Evolutionary conservation across 2,888 invertebrate genomes (phyloP).

Genomic region (Heliconius sara): DNA sequence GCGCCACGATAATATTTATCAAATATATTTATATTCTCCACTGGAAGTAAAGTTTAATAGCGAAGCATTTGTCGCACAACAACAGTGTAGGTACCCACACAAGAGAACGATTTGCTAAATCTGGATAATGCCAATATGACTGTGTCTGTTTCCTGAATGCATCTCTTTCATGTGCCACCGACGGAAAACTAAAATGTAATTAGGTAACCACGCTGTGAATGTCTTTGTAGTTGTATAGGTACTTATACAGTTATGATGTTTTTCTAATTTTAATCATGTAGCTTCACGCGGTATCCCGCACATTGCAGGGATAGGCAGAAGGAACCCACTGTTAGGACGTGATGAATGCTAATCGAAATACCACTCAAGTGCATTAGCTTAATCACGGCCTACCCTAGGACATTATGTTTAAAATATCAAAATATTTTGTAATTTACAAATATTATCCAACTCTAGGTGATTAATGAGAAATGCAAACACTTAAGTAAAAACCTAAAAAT

Average conservation of each 20-base stretch:
- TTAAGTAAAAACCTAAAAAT: too few relatives aligned
- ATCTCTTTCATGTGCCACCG: constrained; percentile 55
- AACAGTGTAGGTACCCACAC: constrained; percentile 42
- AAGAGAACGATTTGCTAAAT: constrained; percentile 66
- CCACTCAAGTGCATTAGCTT: too few relatives aligned
- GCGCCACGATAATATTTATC: not conserved
- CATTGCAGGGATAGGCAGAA: too few relatives aligned
- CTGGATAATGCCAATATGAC: constrained; percentile 58
- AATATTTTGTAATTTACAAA: too few relatives aligned
- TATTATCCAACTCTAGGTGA: too few relatives aligned
- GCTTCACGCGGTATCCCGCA: too few relatives aligned
- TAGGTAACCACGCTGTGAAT: constrained; percentile 13
- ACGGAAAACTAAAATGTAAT: constrained; percentile 18
- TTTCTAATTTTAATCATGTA: too few relatives aligned
- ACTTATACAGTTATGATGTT: not conserved
- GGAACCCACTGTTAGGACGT: too few relatives aligned
- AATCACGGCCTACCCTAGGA: too few relatives aligned
- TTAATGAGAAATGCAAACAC: too few relatives aligned
- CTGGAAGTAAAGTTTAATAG: not conserved
- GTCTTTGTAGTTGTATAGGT: not conserved
- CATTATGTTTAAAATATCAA: too few relatives aligned
- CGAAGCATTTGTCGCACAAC: constrained; percentile 23
- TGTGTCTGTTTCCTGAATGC: constrained; percentile 71
- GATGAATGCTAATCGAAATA: too few relatives aligned
- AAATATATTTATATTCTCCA: not conserved